Evolutionary conservation across 2,888 invertebrate genomes (phyloP), one percentile per base, ranked within the genome.

Genomic region (Cotesia congregata): DNA sequence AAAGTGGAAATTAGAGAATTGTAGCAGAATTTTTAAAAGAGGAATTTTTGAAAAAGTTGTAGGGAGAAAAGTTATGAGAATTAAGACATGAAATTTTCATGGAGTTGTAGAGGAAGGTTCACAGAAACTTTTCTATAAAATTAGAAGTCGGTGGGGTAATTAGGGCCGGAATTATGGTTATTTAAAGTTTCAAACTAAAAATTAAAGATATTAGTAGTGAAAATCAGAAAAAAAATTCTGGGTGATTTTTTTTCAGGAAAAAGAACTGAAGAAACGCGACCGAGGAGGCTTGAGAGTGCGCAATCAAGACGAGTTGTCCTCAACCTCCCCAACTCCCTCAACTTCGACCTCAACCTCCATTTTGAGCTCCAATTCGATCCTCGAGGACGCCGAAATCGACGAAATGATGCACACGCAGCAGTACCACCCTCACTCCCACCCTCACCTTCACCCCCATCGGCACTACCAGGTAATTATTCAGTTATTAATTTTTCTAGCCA

Each of bases 371-470:
- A 50, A 7, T 6, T 71, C 70, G 78, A 79, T 81, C 86, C 90
- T 91, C 84, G 91, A 91, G 81, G 87, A 91, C 77, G 30, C 30
- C 3, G 91, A 91, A 83, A 87, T 91, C 85, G 90, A 90, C 86
- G 91, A 92, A 84, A 93, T 93, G 93, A 92, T 93, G 89, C 93
- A 93, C 89, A 92, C 93, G 81, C 91, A 93, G 80, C 92, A 92
- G 83, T 92, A 92, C 84, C 92, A 93, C 86, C 92, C 91, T 85
- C 90, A 91, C 83, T 91, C 91, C 84, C 91, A 85, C 80, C 85
- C 86, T 4, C 62, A 62, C 78, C 88, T 86, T 83, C 92, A 93
- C 86, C 93, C 94, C 30, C 50, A 50, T 50, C 50, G 88, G 93
- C 92, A 80, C 92, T 94, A 50, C 88, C 94, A 94, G 93, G 95